Percentiles rank a stretch among this genome's conserved stretches.
Conservation (phyloP, 2,797 vertebrate species). For the Pteropus rufus region DNA sequence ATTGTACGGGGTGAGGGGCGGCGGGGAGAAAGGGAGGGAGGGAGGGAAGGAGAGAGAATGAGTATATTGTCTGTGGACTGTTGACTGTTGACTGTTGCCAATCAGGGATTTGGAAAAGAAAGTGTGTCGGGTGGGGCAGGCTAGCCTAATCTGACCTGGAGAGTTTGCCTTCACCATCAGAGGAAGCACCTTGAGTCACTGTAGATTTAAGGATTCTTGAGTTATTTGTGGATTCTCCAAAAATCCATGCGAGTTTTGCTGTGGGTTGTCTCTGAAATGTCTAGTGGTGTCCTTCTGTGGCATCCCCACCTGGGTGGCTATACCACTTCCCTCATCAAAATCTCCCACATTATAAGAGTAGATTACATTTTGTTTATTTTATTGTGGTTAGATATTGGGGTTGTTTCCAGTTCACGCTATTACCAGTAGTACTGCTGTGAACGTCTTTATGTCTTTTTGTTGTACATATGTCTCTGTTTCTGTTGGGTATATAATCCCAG, state of each 20-base stretch:
- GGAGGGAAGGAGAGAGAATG: not conserved
- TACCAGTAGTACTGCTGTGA: fast-evolving
- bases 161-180: not conserved
- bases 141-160: not conserved
- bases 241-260: not conserved
- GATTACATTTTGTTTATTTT: not conserved
- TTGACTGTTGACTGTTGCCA: not conserved
- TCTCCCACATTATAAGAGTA: not conserved
- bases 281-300: not conserved
- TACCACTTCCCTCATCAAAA: not conserved
- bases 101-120: not conserved
- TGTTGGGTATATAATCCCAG: too few relatives aligned
- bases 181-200: not conserved
- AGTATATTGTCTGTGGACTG: too few relatives aligned
- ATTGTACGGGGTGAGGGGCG: not conserved
- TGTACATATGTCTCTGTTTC: not conserved
- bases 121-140: fast-evolving
- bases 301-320: too few relatives aligned
- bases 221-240: not conserved
- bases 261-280: not conserved
- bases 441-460: not conserved
- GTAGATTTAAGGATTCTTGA: not conserved
- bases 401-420: not conserved
- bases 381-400: not conserved
- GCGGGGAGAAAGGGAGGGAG: too few relatives aligned